Evolutionary conservation across 2,797 vertebrate species (phyloP).

Genomic region (Eidolon dupreanum): DNA sequence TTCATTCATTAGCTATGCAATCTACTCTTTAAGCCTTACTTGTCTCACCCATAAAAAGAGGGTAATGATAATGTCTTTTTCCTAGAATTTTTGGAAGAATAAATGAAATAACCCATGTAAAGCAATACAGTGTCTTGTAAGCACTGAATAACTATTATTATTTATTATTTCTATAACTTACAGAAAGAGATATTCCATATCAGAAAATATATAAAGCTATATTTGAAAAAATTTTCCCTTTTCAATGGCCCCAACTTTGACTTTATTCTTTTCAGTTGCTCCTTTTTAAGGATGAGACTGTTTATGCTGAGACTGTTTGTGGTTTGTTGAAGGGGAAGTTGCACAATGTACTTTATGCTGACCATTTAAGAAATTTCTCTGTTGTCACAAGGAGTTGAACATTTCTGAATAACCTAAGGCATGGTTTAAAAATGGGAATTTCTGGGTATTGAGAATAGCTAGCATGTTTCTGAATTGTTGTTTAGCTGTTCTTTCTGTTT

Average conservation of each 20-base stretch:
- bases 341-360: conserved; percentile 63
- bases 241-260: not conserved
- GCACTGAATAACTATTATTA: not conserved
- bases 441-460: not conserved
- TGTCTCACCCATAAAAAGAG: not conserved
- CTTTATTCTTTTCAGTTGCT: not conserved
- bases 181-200: not conserved
- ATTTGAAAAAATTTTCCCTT: not conserved
- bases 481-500: not conserved
- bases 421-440: not conserved
- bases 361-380: conserved; percentile 50
- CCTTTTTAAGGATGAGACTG: not conserved
- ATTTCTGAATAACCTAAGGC: conserved; percentile 7
- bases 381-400: not conserved
- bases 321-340: conserved; percentile 67
- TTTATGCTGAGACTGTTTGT: not conserved
- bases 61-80: not conserved
- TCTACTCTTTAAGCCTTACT: not conserved
- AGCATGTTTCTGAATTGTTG: not conserved
- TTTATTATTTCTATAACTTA: conserved; percentile 12
- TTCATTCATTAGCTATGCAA: not conserved
- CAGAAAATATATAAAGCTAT: not conserved
- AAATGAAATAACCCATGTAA: not conserved
- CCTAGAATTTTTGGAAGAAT: not conserved
- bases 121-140: not conserved